Evolutionary conservation across 1,140 invertebrate genomes (phyloP).

Genomic region (Steinernema khuongi): DNA sequence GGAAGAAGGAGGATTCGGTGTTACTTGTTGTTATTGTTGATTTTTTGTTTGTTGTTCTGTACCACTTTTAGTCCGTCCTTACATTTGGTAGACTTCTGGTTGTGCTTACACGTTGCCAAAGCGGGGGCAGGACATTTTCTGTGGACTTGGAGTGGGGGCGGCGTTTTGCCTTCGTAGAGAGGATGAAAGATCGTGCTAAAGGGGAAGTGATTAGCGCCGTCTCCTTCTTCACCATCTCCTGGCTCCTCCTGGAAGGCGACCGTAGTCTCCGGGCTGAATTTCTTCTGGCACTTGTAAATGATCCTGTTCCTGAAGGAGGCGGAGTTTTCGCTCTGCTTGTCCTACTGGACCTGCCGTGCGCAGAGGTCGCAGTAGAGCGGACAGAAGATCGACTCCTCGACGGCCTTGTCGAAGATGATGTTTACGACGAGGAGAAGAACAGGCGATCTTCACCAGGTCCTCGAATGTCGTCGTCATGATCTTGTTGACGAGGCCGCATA

Average conservation of each 20-base stretch:
- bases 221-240: neutral
- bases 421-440: neutral
- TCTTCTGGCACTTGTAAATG: neutral
- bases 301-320: neutral
- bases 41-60: neutral
- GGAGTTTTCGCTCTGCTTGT: neutral
- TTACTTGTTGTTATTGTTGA: neutral
- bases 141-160: too few relatives aligned
- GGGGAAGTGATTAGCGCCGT: too few relatives aligned
- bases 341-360: neutral
- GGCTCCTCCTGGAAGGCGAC: neutral
- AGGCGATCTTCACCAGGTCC: too few relatives aligned
- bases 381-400: constrained; percentile 7
- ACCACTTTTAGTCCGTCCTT: too few relatives aligned
- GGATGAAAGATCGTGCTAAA: too few relatives aligned
- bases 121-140: too few relatives aligned
- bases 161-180: too few relatives aligned
- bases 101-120: too few relatives aligned
- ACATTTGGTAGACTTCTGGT: too few relatives aligned
- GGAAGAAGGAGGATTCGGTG: neutral
- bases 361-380: constrained; percentile 4
- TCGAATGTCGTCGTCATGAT: too few relatives aligned
- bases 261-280: neutral
- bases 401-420: constrained; percentile 19
- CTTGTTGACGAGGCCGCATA: too few relatives aligned